A percentile compares a stretch with the other conserved stretches of the same genome.
Conservation (phyloP, 2,888 invertebrate species). For the Stenchaetothrips biformis region DNA sequence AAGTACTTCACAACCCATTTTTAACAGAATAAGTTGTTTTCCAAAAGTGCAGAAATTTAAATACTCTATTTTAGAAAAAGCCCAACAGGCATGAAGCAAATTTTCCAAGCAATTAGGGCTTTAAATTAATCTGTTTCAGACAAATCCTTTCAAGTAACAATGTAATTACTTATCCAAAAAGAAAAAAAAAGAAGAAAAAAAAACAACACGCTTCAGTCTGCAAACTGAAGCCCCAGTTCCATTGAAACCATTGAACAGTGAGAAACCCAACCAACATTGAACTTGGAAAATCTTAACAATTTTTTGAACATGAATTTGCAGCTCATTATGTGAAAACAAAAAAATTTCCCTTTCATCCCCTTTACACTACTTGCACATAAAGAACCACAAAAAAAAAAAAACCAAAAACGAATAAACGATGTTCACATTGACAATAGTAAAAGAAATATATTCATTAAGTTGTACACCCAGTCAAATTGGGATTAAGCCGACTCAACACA, state of each 20-base stretch:
- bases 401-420: too few relatives aligned
- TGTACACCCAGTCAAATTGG: neutral
- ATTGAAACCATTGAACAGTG: neutral
- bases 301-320: neutral
- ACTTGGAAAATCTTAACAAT: neutral
- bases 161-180: too few relatives aligned
- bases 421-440: neutral
- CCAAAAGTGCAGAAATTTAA: too few relatives aligned
- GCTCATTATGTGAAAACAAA: neutral
- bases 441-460: neutral
- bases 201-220: neutral
- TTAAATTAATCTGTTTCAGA: too few relatives aligned
- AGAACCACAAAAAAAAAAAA: neutral
- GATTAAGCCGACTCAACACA: neutral
- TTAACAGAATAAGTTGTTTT: too few relatives aligned
- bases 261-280: neutral
- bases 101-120: too few relatives aligned
- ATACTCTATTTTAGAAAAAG: too few relatives aligned
- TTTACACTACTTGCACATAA: neutral
- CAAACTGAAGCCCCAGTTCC: neutral
- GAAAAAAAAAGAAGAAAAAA: too few relatives aligned
- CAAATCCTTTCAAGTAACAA: too few relatives aligned
- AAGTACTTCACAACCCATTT: too few relatives aligned
- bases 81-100: too few relatives aligned
- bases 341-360: neutral